Base-by-base conservation (phyloP, 2,113 vertebrate species). In the Gymnarchus niloticus region DNA sequence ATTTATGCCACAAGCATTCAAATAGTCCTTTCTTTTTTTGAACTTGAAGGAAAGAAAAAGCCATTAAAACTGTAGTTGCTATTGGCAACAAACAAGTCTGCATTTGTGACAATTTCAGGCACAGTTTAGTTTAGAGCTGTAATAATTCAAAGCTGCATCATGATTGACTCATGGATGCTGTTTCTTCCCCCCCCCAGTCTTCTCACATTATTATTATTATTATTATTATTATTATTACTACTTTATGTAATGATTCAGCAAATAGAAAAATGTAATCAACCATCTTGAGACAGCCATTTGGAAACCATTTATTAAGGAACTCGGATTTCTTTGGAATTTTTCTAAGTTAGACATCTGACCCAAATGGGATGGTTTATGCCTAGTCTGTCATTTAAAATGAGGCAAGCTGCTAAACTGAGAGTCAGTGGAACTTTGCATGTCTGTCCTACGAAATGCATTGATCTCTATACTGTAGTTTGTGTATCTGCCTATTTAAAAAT, bases 111-210 rank as follows among this genome's bases (percentile, higher is more conserved):
- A 25, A 69, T 69, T 69, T 69, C 37, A 6, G 52, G 52, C 52
- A 54, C 52, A 54, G n/a, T n/a, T n/a, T n/a, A n/a, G n/a, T n/a
- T n/a, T n/a, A n/a, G n/a, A n/a, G 25, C 59, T 25, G 8, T 61
- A 3, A 61, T 28, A 61, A 7, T 61, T 23, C 25, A 28, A 61
- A 37, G 37, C 14, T 69, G 28, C 28, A 69, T 69, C 33, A 37
- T 69, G 61, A 65, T 65, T 65, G 59, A 69, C 28, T 69, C 61
- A 69, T 69, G 28, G 33, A 69, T 69, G 61, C 28, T 69, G 61
- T 37, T 69, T 69, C 37, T 37, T 37, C 33, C 10, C n/a, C 6
- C n/a, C n/a, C n/a, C n/a, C n/a, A n/a, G 6, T 37, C 3, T 14
- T 69, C 19, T 69, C 37, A 37, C 17, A 17, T 4, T 69, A 19